These are phyloP conservation scores for Blastobasis adustella DNA, from an alignment of 2,888 invertebrate genomes.

Conservation along the genomic window DNA sequence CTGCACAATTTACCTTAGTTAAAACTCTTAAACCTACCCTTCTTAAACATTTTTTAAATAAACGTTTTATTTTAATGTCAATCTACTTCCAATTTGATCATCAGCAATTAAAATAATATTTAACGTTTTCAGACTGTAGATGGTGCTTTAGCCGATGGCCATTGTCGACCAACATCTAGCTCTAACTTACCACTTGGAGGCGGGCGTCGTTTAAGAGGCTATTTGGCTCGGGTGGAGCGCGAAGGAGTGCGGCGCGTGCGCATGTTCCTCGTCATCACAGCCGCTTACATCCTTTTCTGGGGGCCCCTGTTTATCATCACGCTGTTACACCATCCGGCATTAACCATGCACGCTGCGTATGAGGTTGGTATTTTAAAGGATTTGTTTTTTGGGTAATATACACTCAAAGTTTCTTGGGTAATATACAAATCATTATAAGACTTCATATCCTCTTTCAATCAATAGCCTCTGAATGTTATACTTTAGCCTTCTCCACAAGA, in stretches of 20 bases:
- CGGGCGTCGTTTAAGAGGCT: conserved; percentile 83
- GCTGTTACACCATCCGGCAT: conserved; percentile 82
- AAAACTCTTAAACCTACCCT: no score
- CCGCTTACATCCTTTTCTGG: conserved; percentile 92
- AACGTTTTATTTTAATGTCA: no score
- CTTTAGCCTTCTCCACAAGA: no score
- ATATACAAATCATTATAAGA: no score
- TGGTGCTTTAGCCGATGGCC: conserved; percentile 51
- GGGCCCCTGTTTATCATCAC: conserved; percentile 92
- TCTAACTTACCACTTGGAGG: conserved; percentile 75
- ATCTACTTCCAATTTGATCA: no score
- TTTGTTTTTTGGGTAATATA: no score
- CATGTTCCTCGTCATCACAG: conserved; percentile 89
- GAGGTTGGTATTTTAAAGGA: conserved; percentile 68
- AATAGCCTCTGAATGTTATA: background rate
- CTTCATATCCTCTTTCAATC: background rate
- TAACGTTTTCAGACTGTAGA: conserved; percentile 51
- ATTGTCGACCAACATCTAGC: conserved; percentile 43
- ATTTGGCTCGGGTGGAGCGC: conserved; percentile 84
- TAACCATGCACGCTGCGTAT: conserved; percentile 82
- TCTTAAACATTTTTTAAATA: no score
- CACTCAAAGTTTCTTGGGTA: no score
- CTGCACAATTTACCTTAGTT: background rate
- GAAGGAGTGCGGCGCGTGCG: conserved; percentile 88
- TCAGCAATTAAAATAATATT: no score